Evolutionary conservation across 2,888 invertebrate species (phyloP).

Genomic region (Belgica antarctica): DNA sequence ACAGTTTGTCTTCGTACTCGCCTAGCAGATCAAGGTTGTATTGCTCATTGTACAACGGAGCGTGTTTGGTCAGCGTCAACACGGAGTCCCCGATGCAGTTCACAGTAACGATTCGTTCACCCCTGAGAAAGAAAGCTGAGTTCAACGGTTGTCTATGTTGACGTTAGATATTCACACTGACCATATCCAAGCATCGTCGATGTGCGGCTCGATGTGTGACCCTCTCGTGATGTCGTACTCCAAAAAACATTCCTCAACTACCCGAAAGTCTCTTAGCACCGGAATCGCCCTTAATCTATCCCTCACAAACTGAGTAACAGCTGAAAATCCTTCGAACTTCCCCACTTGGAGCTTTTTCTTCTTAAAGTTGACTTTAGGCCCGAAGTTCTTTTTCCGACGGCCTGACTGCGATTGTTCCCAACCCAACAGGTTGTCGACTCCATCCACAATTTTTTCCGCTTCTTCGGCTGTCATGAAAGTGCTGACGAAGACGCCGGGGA

Average conservation of each 20-base stretch:
- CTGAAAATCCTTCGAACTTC: constrained; percentile 84
- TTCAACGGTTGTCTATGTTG: neutral
- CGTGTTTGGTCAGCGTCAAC: constrained; percentile 73
- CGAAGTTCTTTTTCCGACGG: constrained; percentile 94
- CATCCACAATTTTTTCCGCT: constrained; percentile 63
- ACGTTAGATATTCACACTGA: neutral
- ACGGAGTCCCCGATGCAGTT: constrained; percentile 80
- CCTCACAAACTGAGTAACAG: constrained; percentile 74
- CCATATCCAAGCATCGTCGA: constrained; percentile 99
- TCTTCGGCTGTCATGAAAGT: constrained; percentile 71
- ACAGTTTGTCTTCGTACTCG: constrained; percentile 53
- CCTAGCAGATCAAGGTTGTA: constrained; percentile 63
- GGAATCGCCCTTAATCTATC: constrained; percentile 65
- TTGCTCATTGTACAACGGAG: constrained; percentile 46
- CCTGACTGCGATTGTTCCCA: constrained; percentile 96
- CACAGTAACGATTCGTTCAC: constrained; percentile 90
- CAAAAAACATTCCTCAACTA: constrained; percentile 92
- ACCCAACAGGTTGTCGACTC: constrained; percentile 69
- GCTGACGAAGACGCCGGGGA: constrained; percentile 67
- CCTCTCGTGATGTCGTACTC: constrained; percentile 87
- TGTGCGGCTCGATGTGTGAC: constrained; percentile 55
- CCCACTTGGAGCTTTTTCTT: constrained; percentile 77
- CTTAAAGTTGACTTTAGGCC: constrained; percentile 98
- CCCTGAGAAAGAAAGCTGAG: constrained; percentile 52
- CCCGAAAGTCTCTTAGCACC: constrained; percentile 68